Evolutionary conservation across 2,797 vertebrate species (phyloP).

Genomic region (Salmo trutta): DNA sequence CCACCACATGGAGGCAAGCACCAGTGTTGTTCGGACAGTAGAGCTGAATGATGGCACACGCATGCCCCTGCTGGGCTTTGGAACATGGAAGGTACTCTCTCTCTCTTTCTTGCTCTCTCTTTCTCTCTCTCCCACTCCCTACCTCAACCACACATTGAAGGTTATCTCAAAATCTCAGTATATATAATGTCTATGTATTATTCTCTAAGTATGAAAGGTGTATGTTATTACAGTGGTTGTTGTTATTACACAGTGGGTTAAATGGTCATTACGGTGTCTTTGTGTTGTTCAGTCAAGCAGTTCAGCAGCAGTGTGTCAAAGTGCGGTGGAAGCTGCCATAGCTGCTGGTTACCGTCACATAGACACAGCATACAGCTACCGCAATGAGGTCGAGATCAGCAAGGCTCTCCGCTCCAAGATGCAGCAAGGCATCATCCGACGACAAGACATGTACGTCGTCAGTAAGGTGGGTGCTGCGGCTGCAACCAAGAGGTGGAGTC

Average conservation of each 20-base stretch:
- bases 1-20: constrained; percentile 52
- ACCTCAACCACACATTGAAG: background rate
- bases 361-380: constrained; percentile 72
- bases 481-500: background rate
- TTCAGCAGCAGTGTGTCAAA: constrained; percentile 48
- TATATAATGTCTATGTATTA: background rate
- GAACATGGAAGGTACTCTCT: constrained; percentile 75
- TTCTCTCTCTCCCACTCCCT: background rate
- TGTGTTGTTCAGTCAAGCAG: background rate
- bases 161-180: background rate
- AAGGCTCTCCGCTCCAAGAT: constrained; percentile 75
- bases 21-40: constrained; percentile 41
- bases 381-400: constrained; percentile 70
- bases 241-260: background rate
- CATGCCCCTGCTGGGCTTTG: constrained; percentile 78
- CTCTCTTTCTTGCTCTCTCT: background rate
- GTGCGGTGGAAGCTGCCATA: constrained; percentile 73
- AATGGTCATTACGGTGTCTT: background rate
- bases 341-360: constrained; percentile 80
- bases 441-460: constrained; percentile 78
- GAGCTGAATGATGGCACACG: constrained; percentile 70
- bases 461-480: constrained; percentile 68
- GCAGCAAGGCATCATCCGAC: constrained; percentile 71
- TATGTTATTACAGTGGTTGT: background rate
- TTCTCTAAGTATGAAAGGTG: background rate